Evolutionary conservation across 2,113 vertebrate genomes (phyloP).

Genomic region (Fregata magnificens): DNA sequence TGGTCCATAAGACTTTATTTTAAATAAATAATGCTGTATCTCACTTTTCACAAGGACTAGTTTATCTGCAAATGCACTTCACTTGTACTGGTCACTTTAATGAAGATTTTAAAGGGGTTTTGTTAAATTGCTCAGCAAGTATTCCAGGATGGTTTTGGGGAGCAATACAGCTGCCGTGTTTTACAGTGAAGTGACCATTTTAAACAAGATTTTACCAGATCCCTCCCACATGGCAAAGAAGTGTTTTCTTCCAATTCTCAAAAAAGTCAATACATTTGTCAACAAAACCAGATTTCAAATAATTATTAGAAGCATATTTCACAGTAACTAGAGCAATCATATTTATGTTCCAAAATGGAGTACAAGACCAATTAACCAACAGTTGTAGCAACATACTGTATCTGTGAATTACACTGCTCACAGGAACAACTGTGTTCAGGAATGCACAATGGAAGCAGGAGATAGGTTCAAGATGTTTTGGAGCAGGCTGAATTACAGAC

Average conservation of each 20-base stretch:
- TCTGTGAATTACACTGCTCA: slow-evolving; percentile 38
- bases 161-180: background rate
- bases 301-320: background rate
- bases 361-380: background rate
- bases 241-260: background rate
- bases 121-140: background rate
- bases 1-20: background rate
- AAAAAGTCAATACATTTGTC: background rate
- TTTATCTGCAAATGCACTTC: background rate
- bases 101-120: background rate
- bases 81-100: background rate
- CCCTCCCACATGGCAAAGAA: background rate
- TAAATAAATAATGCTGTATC: background rate
- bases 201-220: background rate
- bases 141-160: background rate
- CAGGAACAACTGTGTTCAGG: slow-evolving; percentile 41
- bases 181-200: background rate
- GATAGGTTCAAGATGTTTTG: slow-evolving; percentile 79
- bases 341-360: slow-evolving; percentile 1
- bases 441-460: slow-evolving; percentile 53
- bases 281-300: background rate
- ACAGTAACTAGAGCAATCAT: background rate
- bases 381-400: slow-evolving; percentile 1
- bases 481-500: slow-evolving; percentile 69
- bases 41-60: background rate